Conservation (phyloP, 1,140 invertebrate genomes). For the Steinernema feltiae region DNA sequence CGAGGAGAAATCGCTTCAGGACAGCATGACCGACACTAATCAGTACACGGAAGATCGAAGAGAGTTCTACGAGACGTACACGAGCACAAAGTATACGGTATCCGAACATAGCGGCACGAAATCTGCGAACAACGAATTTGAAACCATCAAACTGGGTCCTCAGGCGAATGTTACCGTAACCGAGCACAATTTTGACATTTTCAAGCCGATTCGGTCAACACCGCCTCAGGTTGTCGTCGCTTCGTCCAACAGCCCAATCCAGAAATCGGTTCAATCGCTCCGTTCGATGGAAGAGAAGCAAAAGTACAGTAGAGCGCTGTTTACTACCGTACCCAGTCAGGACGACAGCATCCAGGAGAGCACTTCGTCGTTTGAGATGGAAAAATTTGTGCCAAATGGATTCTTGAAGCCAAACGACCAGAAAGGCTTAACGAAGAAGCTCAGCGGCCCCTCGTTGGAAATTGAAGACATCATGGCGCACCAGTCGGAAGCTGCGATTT, state of each 20-base stretch:
- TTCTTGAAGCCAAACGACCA: neutral
- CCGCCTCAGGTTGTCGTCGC: neutral
- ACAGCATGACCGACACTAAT: neutral
- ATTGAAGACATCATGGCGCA: neutral
- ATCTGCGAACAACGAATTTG: neutral
- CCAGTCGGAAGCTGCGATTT: neutral
- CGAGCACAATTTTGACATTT: conserved; percentile 2
- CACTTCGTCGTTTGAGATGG: neutral
- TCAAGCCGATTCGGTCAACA: neutral
- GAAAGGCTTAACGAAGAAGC: neutral
- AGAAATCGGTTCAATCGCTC: neutral
- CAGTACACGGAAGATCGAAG: neutral
- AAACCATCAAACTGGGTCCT: neutral
- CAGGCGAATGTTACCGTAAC: neutral
- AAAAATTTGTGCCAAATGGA: too few relatives aligned
- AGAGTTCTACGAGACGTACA: neutral
- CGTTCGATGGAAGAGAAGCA: neutral
- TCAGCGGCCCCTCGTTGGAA: neutral
- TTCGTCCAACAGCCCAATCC: neutral
- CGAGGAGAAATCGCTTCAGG: neutral
- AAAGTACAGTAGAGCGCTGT: neutral
- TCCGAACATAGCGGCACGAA: neutral
- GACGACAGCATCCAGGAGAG: neutral
- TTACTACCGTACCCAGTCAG: neutral
- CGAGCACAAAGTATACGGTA: neutral